Conservation (phyloP, 2,797 vertebrate species). For the Phalloptychus januarius region DNA sequence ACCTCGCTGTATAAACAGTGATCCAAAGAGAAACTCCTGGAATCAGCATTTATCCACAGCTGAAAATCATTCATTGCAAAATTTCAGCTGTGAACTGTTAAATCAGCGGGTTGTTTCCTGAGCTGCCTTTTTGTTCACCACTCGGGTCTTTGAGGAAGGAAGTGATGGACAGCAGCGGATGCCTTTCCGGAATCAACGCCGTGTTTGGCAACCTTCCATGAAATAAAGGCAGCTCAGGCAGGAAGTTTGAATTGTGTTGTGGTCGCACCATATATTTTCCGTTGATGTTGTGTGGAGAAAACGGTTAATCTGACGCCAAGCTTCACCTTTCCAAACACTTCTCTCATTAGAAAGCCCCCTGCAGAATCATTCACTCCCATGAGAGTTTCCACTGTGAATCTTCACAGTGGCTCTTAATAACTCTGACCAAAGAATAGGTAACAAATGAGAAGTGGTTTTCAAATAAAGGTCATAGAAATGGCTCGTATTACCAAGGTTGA, state of each 20-base stretch:
- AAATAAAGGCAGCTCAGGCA: conserved; percentile 37
- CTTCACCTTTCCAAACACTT: neutral
- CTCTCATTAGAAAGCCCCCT: neutral
- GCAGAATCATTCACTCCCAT: neutral
- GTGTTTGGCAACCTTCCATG: conserved; percentile 38
- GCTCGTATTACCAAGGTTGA: too few relatives aligned
- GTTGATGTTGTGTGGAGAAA: conserved; percentile 9
- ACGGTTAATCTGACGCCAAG: neutral
- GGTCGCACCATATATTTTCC: conserved; percentile 21
- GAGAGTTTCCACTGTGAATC: neutral
- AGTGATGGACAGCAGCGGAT: conserved; percentile 11
- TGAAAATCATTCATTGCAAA: conserved; percentile 17
- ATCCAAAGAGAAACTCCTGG: neutral
- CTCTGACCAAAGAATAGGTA: neutral
- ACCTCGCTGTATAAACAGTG: neutral
- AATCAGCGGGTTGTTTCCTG: conserved; percentile 31
- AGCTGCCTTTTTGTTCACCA: neutral
- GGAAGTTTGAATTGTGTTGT: conserved; percentile 43
- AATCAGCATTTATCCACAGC: neutral
- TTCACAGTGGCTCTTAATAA: neutral
- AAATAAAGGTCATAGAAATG: neutral
- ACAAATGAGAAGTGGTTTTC: neutral
- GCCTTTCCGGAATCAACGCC: conserved; percentile 28
- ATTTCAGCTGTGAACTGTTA: conserved; percentile 13
- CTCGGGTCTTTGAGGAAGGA: conserved; percentile 21